A percentile compares a stretch with the other conserved stretches of the same genome.
These are phyloP conservation scores for Melanotus villosus DNA, from an alignment of 2,888 invertebrate genomes.

Conservation along the genomic window DNA sequence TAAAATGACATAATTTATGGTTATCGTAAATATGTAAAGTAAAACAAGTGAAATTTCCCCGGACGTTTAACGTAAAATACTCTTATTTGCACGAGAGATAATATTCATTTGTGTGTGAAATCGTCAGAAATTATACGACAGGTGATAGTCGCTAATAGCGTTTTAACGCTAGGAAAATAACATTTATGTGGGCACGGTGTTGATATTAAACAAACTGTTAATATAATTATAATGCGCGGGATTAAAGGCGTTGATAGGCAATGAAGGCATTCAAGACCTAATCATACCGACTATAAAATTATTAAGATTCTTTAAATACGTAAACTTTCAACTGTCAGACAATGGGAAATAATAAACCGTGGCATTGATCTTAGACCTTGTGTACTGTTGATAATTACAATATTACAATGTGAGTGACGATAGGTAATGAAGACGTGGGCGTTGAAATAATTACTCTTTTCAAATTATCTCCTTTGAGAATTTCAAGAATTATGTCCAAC, in stretches of 20 bases:
- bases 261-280: background rate
- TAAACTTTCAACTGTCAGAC: slow-evolving; percentile 7
- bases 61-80: too few species aligned
- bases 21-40: too few species aligned
- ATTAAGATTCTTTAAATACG: background rate
- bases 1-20: too few species aligned
- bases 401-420: background rate
- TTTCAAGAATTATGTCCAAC: slow-evolving; percentile 1
- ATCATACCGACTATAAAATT: background rate
- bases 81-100: too few species aligned
- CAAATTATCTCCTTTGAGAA: too few species aligned
- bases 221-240: slow-evolving; percentile 5
- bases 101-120: too few species aligned
- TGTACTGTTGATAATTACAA: slow-evolving; percentile 15
- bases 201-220: background rate
- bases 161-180: too few species aligned
- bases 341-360: slow-evolving; percentile 24
- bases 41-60: too few species aligned
- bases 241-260: background rate
- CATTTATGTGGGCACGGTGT: too few species aligned
- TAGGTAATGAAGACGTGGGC: slow-evolving; percentile 17
- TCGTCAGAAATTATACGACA: too few species aligned
- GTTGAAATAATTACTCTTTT: background rate
- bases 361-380: slow-evolving; percentile 25
- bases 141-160: too few species aligned